Conservation (phyloP, 2,113 vertebrate genomes). For the Petaurus breviceps region DNA sequence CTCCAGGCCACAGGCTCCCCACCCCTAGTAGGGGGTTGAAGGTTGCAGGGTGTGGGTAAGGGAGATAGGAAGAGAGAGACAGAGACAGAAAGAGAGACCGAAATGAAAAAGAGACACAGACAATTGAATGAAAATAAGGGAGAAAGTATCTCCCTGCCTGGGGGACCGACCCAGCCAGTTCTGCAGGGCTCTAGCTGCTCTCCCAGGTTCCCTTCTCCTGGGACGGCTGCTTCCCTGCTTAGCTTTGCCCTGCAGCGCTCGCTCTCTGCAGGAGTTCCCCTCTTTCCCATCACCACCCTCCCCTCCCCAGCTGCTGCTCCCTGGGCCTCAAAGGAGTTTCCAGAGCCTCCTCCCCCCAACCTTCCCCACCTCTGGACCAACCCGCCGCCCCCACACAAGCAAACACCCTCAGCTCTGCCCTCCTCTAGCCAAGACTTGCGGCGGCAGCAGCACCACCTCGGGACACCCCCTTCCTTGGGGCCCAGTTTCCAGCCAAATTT, state of each 20-base stretch:
- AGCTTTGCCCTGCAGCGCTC: neutral
- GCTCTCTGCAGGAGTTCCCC: rapidly evolving
- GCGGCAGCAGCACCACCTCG: too few relatives aligned
- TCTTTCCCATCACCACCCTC: rapidly evolving
- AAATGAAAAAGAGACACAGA: neutral
- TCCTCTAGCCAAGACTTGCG: neutral
- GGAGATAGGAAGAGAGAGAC: neutral
- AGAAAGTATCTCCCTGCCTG: conserved; percentile 50
- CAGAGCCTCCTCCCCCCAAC: neutral
- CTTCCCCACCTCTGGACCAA: neutral
- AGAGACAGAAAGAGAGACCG: neutral
- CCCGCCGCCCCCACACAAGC: neutral
- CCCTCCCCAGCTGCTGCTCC: conserved; percentile 12
- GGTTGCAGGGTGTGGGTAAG: neutral
- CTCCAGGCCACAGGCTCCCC: too few relatives aligned
- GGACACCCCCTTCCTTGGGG: neutral
- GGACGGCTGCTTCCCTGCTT: neutral
- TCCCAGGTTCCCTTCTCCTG: rapidly evolving
- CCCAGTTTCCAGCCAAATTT: neutral
- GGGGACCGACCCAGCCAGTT: conserved; percentile 63
- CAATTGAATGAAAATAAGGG: conserved; percentile 54
- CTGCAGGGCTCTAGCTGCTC: conserved; percentile 54
- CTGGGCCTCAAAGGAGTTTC: conserved; percentile 6
- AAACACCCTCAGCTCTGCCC: neutral
- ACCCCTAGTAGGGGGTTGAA: neutral